A percentile compares a stretch with the other conserved stretches of the same genome.
Evolutionary conservation across 2,797 vertebrate genomes (phyloP).

Genomic region (Anniella stebbinsi): DNA sequence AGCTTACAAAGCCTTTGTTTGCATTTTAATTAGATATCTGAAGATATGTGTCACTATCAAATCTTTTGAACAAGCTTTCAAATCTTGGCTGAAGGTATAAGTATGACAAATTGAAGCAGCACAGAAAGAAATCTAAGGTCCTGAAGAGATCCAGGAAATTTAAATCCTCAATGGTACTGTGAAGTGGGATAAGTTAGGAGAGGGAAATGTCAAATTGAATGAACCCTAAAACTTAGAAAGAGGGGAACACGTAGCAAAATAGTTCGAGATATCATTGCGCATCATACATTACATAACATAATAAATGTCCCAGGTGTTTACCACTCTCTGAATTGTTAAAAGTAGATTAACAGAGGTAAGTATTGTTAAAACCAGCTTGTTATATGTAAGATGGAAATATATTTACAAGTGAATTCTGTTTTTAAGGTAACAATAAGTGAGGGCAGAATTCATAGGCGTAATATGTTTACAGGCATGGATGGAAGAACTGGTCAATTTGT

Average conservation of each 20-base stretch:
- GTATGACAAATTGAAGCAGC: not conserved
- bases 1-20: not conserved
- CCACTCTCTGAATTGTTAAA: not conserved
- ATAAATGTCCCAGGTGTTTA: not conserved
- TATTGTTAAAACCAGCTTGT: conserved; percentile 14
- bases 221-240: not conserved
- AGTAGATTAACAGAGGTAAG: not conserved
- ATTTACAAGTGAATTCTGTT: not conserved
- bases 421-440: not conserved
- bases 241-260: not conserved
- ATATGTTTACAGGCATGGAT: conserved; percentile 1
- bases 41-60: not conserved
- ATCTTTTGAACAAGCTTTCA: not conserved
- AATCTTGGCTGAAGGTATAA: not conserved
- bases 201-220: not conserved
- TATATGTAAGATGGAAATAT: not conserved
- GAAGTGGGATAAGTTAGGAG: too few species aligned
- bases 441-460: not conserved
- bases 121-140: not conserved
- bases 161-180: not conserved
- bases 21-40: not conserved
- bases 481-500: not conserved
- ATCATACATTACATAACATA: not conserved
- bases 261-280: not conserved
- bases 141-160: not conserved